Evolutionary conservation across 2,797 vertebrate genomes (phyloP), one percentile per base, ranked within the genome.

Genomic region (Gephyroberyx darwinii): DNA sequence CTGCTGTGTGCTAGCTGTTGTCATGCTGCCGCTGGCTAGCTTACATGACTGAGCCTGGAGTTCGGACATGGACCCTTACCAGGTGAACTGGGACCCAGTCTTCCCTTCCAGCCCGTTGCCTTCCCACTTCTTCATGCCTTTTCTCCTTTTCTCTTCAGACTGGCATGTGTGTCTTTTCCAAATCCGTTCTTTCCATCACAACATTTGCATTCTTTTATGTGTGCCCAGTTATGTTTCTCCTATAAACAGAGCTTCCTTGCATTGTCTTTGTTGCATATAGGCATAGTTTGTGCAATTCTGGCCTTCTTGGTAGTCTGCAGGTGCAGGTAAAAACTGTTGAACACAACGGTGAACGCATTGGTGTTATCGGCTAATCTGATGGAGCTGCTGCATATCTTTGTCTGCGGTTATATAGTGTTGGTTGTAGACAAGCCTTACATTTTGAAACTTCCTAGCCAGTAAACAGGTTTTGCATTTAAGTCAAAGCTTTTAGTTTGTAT

Each of bases 1-100:
- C 88, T 88, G 92, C 90, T 90, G 85, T 91, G 90, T 92, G 93
- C 92, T 86, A 86, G 86, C 88, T 91, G 91, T 86, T 92, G 88
- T 91, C 84, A 66, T 81, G 91, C 85, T 87, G 82, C 89, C 78
- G 87, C 87, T 88, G 80, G 71, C 86, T 82, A 79, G 80, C 88
- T 88, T 87, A 86, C 84, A 77, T 16, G 16, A 20, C 65, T 48
- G 17, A 88, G 67, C 63, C 82, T 76, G 71, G 74, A 67, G 69
- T 77, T 83, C 74, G 81, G 63, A 82, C 65, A 80, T 67, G 71
- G 75, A 86, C 45, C 79, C 71, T 75, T 56, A 47, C 33, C 77
- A 84, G 81, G 81, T 82, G 76, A 88, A 84, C 81, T 37, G 54
- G 12, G 84, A 85, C 71, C 79, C 75, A 8, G 52, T 56, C 59